Base-by-base conservation (phyloP, 2,888 invertebrate genomes). In the Galerucella pusilla region DNA sequence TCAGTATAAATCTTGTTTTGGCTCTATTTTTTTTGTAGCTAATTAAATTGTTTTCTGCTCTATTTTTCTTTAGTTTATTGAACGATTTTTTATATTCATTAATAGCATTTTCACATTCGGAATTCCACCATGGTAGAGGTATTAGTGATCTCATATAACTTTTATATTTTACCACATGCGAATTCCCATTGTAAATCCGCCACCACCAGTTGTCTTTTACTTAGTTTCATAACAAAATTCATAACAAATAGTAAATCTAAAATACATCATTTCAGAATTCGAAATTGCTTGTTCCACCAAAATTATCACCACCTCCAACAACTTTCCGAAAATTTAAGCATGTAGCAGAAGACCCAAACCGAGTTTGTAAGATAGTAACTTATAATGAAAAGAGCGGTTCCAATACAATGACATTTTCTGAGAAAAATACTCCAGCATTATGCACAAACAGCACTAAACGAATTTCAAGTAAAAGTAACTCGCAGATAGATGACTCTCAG, bases 401-500 rank as follows among this genome's bases (percentile, higher is more conserved):
- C 63, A 88, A 85, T 77, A 88, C 85, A 2, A 87, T 87, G 79
- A 85, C 87, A 1, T 87, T 86, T 80, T 86, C 87, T 1, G 88
- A 88, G 81, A 88, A 88, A 81, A 83, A 86, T 20, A 67, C 71
- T 10, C 68, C 79, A 20, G 28, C 35, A 77, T 76, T 67, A 77
- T 77, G 60, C 80, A 77, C 77, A 81, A 73, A 76, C 71, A 78
- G 5, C 82, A 80, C 74, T 81, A 82, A 63, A 79, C 81, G 66
- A 81, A 83, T 16, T 42, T 25, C 63, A 46, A 84, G 85, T 35
- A 84, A 83, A 60, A 83, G 81, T n/a, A 91, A 91, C 81, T 90
- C 93, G 35, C 92, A 92, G 80, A 88, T 94, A 81, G 92, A 92
- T 25, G 93, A 93, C 83, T 94, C 95, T 77, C 94, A 93, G 93